Conservation (phyloP, 2,113 vertebrate genomes). For the Pomatorhinus ruficollis region DNA sequence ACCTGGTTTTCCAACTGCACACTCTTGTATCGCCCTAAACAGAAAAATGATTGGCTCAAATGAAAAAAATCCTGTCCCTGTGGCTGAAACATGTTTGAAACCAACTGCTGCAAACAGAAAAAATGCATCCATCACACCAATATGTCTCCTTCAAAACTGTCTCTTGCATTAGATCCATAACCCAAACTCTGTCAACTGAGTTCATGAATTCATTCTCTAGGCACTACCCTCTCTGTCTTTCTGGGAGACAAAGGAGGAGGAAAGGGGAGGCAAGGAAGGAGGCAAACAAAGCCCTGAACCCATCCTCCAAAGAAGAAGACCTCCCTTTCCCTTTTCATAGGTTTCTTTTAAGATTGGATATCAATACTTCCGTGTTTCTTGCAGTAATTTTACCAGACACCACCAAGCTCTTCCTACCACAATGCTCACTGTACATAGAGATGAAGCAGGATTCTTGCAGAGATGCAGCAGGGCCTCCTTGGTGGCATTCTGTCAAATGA, state of each 20-base stretch:
- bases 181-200: not conserved
- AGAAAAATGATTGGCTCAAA: not conserved
- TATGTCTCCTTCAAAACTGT: not conserved
- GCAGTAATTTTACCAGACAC: not conserved
- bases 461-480: not conserved
- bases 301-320: not conserved
- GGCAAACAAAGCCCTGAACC: not conserved
- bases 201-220: not conserved
- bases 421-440: not conserved
- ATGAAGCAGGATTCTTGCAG: not conserved
- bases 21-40: rapidly evolving
- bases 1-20: rapidly evolving
- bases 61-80: not conserved
- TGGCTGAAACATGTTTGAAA: not conserved
- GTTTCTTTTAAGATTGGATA: not conserved
- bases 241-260: not conserved
- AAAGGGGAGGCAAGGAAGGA: not conserved
- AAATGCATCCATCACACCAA: not conserved
- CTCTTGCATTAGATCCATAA: not conserved
- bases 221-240: not conserved
- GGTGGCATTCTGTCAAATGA: not conserved
- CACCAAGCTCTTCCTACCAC: not conserved
- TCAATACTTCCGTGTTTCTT: not conserved
- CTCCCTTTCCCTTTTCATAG: not conserved
- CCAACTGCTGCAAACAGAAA: not conserved